Evolutionary conservation across 2,113 vertebrate species (phyloP), one percentile per base, ranked within the genome.

Genomic region (Crotalus viridis): DNA sequence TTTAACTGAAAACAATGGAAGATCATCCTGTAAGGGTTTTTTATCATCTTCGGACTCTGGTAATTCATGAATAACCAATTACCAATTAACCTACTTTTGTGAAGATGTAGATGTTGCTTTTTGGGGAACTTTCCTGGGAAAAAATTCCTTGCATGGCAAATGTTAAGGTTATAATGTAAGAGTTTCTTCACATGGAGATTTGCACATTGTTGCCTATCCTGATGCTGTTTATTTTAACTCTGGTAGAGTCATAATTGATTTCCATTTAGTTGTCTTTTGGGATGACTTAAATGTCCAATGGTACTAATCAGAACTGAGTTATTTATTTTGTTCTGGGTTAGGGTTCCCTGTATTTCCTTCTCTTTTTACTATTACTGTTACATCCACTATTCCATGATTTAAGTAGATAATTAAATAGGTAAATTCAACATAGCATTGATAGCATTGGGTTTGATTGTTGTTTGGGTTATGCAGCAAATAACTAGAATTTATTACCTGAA

Each of bases 291-390:
- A 13, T 3, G 52, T 4, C 24, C 93, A 0, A 21, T 91, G 92
- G 7, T 54, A 88, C 94, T 56, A 87, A 87, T 90, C 52, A 92
- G 87, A 88, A 21, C 15, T 93, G 59, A 91, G 43, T 81, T 55
- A 90, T 26, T 57, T 46, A 89, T 93, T 89, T n/a, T 94, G 46
- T 10, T 26, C 64, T 91, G 19, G 74, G 93, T 92, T 51, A 51
- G 48, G 48, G 8, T 9, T 48, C 17, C 46, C 89, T 52, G 5
- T 33, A 15, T 8, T 33, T n/a, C 22, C 46, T 52, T 52, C 12
- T 22, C 4, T 28, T 33, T 10, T 88, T 19, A 10, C 19, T 5
- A 1, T 51, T 51, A n/a, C 51, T 91, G 26, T 69, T 28, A 56
- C 55, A 19, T 56, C 19, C 19, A 56, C 55, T 56, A 56, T 56